Conservation (phyloP, 2,888 invertebrate genomes). For the Phyllotreta cruciferae region DNA sequence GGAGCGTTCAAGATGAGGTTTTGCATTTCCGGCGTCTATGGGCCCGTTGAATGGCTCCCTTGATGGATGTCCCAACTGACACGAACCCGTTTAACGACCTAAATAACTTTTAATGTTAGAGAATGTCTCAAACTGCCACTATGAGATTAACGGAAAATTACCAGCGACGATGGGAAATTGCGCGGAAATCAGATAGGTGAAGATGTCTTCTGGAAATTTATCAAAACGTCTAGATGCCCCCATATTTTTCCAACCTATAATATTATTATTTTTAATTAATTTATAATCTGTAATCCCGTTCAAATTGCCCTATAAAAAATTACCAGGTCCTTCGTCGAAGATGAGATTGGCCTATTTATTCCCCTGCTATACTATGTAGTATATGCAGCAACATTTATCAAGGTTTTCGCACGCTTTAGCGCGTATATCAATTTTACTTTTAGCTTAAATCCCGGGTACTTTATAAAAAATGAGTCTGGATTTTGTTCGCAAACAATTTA, state of each 20-base stretch:
- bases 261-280: no score
- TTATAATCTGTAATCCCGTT: no score
- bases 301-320: no score
- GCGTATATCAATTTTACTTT: neutral
- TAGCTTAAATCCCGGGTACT: neutral
- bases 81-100: slow-evolving; percentile 45
- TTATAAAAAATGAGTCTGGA: slow-evolving; percentile 7
- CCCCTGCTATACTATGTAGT: no score
- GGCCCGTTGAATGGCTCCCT: slow-evolving; percentile 44
- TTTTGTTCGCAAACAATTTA: slow-evolving; percentile 16
- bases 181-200: no score
- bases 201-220: no score
- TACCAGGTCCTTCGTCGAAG: no score
- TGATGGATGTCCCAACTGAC: slow-evolving; percentile 48
- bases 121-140: slow-evolving; percentile 35
- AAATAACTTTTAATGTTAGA: slow-evolving; percentile 48
- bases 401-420: no score
- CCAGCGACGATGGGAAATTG: neutral
- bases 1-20: slow-evolving; percentile 29
- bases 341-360: no score
- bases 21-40: slow-evolving; percentile 35
- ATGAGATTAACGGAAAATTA: slow-evolving; percentile 31
- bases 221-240: no score
- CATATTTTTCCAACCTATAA: no score
- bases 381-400: no score